Evolutionary conservation across 53 echinoderm and acorn worm species (phyloP).

Genomic region (Glandiceps talaboti): DNA sequence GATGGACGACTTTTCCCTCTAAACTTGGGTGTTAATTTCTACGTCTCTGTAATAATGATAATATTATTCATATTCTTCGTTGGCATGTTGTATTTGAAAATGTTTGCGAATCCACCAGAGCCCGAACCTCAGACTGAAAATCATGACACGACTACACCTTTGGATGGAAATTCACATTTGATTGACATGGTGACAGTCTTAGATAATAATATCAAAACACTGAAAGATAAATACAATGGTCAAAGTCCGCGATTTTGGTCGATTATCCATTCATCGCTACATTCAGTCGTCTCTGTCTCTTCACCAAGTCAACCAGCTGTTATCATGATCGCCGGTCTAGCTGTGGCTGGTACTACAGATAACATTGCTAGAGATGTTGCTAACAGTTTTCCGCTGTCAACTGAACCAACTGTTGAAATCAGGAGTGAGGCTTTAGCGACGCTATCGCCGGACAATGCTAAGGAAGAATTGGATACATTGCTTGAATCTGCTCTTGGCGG

Average conservation of each 20-base stretch:
- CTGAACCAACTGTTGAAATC: not conserved
- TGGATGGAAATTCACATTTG: too few species aligned
- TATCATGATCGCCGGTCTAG: not conserved
- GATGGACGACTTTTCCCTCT: too few species aligned
- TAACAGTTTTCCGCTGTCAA: not conserved
- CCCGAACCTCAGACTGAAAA: not conserved
- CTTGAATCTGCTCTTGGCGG: not conserved
- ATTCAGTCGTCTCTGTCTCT: not conserved
- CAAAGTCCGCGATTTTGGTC: not conserved
- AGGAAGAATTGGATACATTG: not conserved
- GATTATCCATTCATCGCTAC: not conserved
- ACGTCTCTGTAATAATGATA: not conserved
- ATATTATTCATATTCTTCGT: not conserved
- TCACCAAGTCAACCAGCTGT: not conserved
- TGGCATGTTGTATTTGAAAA: too few species aligned
- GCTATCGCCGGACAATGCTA: not conserved
- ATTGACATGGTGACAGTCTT: not conserved
- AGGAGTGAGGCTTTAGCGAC: not conserved
- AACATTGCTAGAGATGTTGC: not conserved
- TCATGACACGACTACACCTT: too few species aligned
- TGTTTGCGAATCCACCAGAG: too few species aligned
- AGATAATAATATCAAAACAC: not conserved
- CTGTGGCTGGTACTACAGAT: not conserved
- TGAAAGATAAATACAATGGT: not conserved
- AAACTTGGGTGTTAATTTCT: too few species aligned